Evolutionary conservation across 2,797 vertebrate genomes (phyloP).

Genomic region (Tarsius wallacei): DNA sequence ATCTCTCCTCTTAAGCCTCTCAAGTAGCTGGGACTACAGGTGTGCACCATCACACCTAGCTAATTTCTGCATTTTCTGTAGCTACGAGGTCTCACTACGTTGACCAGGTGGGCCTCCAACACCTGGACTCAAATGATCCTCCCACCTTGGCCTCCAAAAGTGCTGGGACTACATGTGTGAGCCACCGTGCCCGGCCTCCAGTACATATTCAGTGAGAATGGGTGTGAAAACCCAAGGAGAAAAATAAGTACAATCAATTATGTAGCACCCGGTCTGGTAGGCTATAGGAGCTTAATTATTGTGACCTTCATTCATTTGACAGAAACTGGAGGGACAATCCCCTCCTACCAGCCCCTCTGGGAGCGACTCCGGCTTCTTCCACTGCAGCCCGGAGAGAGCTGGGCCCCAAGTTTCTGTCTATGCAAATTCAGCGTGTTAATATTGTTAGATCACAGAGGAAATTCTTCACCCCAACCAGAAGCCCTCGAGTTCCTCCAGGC

Average conservation of each 20-base stretch:
- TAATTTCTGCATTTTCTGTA: too few relatives aligned
- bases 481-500: slow-evolving; percentile 87
- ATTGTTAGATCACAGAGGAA: slow-evolving; percentile 85
- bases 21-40: too few relatives aligned
- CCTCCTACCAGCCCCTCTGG: neutral
- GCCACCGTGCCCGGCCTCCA: too few relatives aligned
- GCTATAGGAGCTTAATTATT: neutral
- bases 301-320: neutral
- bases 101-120: too few relatives aligned
- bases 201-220: neutral
- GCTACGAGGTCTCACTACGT: too few relatives aligned
- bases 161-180: too few relatives aligned
- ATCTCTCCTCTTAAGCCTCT: too few relatives aligned
- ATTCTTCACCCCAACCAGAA: slow-evolving; percentile 88
- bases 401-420: slow-evolving; percentile 45
- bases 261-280: neutral
- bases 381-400: neutral
- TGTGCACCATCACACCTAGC: too few relatives aligned
- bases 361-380: neutral
- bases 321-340: too few relatives aligned
- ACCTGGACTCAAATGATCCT: too few relatives aligned
- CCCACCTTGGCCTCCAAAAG: too few relatives aligned
- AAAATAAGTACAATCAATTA: accelerated
- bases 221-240: neutral
- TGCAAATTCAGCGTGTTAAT: slow-evolving; percentile 82